These are phyloP conservation scores for Cladopsammia gracilis DNA, from an alignment of 64 coral and sea anemone species.

Conservation along the genomic window DNA sequence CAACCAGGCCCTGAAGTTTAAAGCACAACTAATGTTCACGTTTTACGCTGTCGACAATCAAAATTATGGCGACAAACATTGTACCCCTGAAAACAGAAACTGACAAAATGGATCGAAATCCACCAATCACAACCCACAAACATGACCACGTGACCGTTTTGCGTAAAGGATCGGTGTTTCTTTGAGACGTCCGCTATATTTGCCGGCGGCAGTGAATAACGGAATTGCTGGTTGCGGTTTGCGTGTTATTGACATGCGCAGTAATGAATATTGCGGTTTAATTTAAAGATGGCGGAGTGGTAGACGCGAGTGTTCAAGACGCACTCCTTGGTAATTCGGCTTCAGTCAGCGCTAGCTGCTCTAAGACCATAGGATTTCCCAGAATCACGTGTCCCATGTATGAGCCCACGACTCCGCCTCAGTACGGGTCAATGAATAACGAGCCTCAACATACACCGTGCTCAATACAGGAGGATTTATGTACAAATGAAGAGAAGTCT, in stretches of 20 bases:
- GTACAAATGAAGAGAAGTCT: not conserved
- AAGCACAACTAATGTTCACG: too few species aligned
- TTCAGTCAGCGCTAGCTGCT: too few species aligned
- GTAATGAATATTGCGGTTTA: not conserved
- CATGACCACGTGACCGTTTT: too few species aligned
- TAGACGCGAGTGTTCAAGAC: conserved; percentile 9
- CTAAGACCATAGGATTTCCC: not conserved
- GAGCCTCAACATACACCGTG: not conserved
- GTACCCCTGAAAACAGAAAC: too few species aligned
- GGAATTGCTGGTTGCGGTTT: not conserved
- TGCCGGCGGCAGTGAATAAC: too few species aligned
- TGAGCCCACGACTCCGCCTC: not conserved
- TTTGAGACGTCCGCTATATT: too few species aligned
- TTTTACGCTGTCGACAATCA: too few species aligned
- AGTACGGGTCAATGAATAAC: not conserved
- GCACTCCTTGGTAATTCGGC: not conserved
- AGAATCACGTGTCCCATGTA: not conserved
- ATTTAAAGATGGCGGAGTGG: not conserved
- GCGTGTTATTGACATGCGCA: not conserved
- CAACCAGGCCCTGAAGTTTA: too few species aligned
- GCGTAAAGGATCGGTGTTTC: too few species aligned
- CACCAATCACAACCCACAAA: too few species aligned
- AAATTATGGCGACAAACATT: too few species aligned
- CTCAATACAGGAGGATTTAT: conserved; percentile 21
- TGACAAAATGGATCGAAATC: too few species aligned